Evolutionary conservation across 1,140 invertebrate genomes (phyloP).

Genomic region (Amphibalanus amphitrite): DNA sequence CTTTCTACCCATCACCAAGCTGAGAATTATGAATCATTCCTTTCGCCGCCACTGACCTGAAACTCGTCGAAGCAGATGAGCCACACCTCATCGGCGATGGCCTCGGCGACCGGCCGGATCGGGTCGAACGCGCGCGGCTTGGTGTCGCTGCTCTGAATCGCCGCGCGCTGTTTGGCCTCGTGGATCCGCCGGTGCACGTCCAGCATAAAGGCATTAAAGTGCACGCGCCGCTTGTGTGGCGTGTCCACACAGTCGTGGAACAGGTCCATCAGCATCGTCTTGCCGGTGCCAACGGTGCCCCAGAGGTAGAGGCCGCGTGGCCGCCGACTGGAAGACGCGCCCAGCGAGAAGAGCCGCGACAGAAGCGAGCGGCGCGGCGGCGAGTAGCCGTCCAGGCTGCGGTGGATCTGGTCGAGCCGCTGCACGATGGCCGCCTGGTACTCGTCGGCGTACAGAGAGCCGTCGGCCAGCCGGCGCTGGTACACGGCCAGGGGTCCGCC

Average conservation of each 20-base stretch:
- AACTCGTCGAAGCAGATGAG: conserved; percentile 99
- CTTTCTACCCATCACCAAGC: too few relatives aligned
- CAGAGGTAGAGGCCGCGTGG: conserved; percentile 65
- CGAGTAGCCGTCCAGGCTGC: background rate
- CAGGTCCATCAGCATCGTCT: conserved; percentile 98
- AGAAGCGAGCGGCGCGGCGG: background rate
- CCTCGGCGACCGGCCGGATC: conserved; percentile 76
- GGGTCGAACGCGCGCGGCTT: conserved; percentile 72
- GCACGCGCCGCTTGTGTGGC: conserved; percentile 55
- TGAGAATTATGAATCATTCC: too few relatives aligned
- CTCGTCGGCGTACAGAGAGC: background rate
- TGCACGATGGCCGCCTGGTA: background rate
- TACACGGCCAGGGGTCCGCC: background rate
- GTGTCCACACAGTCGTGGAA: conserved; percentile 57
- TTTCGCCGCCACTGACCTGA: conserved; percentile 54
- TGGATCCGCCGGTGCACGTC: conserved; percentile 81
- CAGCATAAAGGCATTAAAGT: conserved; percentile 96
- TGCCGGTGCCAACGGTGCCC: conserved; percentile 78
- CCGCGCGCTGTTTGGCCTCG: conserved; percentile 45
- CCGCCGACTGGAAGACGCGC: background rate
- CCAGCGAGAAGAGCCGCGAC: background rate
- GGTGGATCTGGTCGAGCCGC: background rate
- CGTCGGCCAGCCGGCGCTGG: background rate
- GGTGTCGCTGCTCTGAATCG: conserved; percentile 32
- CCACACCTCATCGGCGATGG: conserved; percentile 68